Evolutionary conservation across 2,797 vertebrate genomes (phyloP).

Genomic region (Diglossa cyanea): DNA sequence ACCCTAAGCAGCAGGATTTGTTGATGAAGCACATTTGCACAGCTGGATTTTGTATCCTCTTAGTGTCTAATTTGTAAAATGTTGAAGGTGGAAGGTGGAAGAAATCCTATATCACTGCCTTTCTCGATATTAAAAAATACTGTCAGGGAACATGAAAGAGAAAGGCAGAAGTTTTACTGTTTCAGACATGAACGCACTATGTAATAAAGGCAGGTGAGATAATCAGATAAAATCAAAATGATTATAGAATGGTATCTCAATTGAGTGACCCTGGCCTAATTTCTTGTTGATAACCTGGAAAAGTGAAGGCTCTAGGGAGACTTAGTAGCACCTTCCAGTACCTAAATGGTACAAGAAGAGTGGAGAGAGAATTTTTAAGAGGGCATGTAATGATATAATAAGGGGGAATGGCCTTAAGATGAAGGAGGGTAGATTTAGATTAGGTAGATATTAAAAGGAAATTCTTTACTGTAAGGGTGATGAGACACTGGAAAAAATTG

Average conservation of each 20-base stretch:
- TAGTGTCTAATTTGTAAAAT: neutral
- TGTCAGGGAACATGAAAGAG: neutral
- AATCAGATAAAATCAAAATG: neutral
- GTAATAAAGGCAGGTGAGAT: neutral
- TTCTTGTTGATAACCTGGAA: neutral
- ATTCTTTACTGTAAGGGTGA: neutral
- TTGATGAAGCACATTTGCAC: neutral
- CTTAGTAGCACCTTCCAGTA: neutral
- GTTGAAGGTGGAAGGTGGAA: neutral
- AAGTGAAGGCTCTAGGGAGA: neutral
- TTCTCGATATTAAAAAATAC: neutral
- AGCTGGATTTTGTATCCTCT: neutral
- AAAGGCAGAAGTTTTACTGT: neutral
- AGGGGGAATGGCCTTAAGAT: neutral
- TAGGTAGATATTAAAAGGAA: neutral
- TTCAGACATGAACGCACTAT: neutral
- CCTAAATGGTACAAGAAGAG: neutral
- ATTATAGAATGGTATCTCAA: neutral
- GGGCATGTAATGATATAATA: neutral
- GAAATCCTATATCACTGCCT: neutral
- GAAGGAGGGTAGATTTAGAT: neutral
- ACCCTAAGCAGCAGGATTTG: neutral
- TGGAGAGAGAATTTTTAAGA: neutral
- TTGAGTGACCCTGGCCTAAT: neutral
- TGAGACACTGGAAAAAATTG: neutral